These are phyloP conservation scores for Megaustenia siamemsis DNA, from an alignment of 2,888 invertebrate genomes.

Conservation along the genomic window DNA sequence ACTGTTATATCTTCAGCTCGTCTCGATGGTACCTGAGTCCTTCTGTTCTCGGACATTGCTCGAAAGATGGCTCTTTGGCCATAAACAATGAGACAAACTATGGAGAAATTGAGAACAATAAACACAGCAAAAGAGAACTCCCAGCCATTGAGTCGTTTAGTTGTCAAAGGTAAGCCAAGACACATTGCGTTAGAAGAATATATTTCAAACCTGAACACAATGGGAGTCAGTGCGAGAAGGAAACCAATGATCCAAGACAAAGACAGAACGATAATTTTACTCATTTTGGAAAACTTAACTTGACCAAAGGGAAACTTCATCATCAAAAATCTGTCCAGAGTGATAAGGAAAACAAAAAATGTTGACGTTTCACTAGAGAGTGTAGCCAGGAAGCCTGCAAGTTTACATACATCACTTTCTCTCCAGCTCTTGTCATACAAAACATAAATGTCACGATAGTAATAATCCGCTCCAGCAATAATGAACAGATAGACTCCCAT, in stretches of 20 bases:
- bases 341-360: conserved; percentile 82
- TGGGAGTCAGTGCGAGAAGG: background rate
- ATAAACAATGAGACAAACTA: conserved; percentile 71
- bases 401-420: conserved; percentile 74
- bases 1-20: conserved; percentile 63
- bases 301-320: conserved; percentile 82
- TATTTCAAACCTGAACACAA: too few relatives aligned
- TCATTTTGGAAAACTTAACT: background rate
- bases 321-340: conserved; percentile 84
- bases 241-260: conserved; percentile 54
- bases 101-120: conserved; percentile 71
- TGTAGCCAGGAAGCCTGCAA: conserved; percentile 79
- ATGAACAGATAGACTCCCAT: conserved; percentile 75
- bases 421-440: conserved; percentile 73
- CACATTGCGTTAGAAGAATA: conserved; percentile 12
- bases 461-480: conserved; percentile 72
- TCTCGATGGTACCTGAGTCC: conserved; percentile 6
- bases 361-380: conserved; percentile 76
- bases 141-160: background rate
- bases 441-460: conserved; percentile 70
- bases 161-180: background rate
- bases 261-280: conserved; percentile 63
- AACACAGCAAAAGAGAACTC: conserved; percentile 54
- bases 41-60: conserved; percentile 9
- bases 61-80: conserved; percentile 75